Evolutionary conservation across 2,797 vertebrate genomes (phyloP), one percentile per base, ranked within the genome.

Genomic region (Neomorphus geoffroyi): DNA sequence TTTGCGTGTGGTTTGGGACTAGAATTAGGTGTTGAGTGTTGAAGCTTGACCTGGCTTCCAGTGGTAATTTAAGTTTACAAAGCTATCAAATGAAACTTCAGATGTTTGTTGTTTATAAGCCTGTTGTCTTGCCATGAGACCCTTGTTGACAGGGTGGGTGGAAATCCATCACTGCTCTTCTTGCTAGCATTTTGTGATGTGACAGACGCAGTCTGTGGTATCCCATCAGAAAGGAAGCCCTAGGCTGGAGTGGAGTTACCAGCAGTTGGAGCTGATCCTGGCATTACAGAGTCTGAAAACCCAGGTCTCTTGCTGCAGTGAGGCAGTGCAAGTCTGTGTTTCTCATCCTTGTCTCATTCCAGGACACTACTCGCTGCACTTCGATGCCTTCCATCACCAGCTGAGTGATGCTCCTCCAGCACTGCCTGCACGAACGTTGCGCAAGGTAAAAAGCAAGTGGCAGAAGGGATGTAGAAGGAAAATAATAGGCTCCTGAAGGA

Each of bases 331-430:
- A 53, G 39, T 26, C n/a, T 53, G 46, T 17, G 26, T 90, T 92
- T 79, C 91, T 95, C 82, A 85, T 96, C 95, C 62, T 91, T 98
- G 51, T 97, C 95, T 97, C 89, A 0, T 98, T 97, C 81, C 97
- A 99, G 99, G 99, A 96, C 98, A 99, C 97, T 99, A 99, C 96
- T 98, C 99, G 82, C 98, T 99, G 98, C 99, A 99, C 98, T 99
- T 99, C 84, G 99, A 99, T 97, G 98, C 99, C 95, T 99, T 99
- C 98, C 99, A 99, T 97, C 99, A 99, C 97, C 99, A 99, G 95
- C 98, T 99, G 97, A 98, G 97, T 32, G 99, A 99, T 70, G 98
- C 98, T 69, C 99, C 99, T 92, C 99, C 99, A 1, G 98, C 99
- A 92, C 98, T 99, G 95, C 99, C 99, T 13, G 98, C 99, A 95